Conservation (phyloP, 2,888 invertebrate genomes). For the Phyllotreta striolata region DNA sequence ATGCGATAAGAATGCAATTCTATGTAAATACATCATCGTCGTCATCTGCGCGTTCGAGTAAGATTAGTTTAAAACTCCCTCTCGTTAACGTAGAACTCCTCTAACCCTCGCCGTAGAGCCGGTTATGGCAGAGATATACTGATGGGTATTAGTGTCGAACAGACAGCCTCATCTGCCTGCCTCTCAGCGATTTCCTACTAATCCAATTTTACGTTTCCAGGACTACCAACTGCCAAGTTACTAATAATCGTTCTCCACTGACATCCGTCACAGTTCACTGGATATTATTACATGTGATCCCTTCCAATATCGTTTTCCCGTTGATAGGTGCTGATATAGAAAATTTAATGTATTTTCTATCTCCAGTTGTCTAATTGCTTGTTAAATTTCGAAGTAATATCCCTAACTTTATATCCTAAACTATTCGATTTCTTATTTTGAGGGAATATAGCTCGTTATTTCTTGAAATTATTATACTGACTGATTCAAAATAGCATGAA, state of each 20-base stretch:
- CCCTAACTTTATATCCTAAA: background rate
- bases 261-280: constrained; percentile 28
- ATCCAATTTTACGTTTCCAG: constrained; percentile 45
- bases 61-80: no score
- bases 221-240: constrained; percentile 40
- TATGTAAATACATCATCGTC: no score
- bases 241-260: constrained; percentile 40
- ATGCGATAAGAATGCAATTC: no score
- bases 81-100: no score
- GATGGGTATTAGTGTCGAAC: constrained; percentile 33
- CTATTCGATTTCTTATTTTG: background rate
- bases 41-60: no score
- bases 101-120: background rate
- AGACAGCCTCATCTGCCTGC: constrained; percentile 31
- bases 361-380: constrained; percentile 12
- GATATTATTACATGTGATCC: constrained; percentile 30
- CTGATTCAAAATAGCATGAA: no score
- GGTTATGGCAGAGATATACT: constrained; percentile 24
- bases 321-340: constrained; percentile 18
- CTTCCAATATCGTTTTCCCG: constrained; percentile 22
- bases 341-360: constrained; percentile 11
- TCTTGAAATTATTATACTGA: no score
- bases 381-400: constrained; percentile 7
- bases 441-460: background rate
- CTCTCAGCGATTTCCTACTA: constrained; percentile 40